A percentile compares a stretch with the other conserved stretches of the same genome.
Conservation (phyloP, 2,888 invertebrate genomes). For the Apamea anceps region DNA sequence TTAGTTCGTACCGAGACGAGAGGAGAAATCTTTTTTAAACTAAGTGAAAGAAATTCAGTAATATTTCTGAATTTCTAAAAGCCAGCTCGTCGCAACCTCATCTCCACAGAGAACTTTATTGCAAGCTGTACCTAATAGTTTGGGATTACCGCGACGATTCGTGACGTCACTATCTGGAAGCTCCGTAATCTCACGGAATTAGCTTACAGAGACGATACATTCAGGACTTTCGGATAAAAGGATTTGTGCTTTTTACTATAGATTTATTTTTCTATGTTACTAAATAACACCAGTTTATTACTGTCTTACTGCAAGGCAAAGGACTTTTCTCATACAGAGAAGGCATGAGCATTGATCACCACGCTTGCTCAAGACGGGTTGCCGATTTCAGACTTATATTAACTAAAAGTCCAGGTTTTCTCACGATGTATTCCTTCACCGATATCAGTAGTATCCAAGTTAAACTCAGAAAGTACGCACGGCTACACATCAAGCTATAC, state of each 20-base stretch:
- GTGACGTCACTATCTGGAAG: constrained; percentile 26
- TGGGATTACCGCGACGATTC: constrained; percentile 24
- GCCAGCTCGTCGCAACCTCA: background rate
- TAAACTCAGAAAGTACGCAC: background rate
- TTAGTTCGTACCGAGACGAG: background rate
- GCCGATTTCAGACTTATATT: too few species aligned
- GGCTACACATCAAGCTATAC: too few species aligned
- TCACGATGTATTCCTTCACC: too few species aligned
- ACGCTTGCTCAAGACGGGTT: too few species aligned
- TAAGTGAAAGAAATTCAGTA: background rate
- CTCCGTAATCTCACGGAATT: constrained; percentile 51
- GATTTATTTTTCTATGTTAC: background rate
- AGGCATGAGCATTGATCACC: too few species aligned
- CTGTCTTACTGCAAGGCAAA: too few species aligned
- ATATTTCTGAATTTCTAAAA: background rate
- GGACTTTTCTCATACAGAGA: too few species aligned
- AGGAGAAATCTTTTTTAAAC: background rate
- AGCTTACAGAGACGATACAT: constrained; percentile 36
- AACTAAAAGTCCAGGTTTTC: too few species aligned
- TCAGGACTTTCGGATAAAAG: background rate
- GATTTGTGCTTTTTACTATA: background rate
- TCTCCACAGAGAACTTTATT: background rate
- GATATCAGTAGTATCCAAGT: background rate
- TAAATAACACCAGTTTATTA: background rate
- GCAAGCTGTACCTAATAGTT: constrained; percentile 28